Evolutionary conservation across 1,140 invertebrate species (phyloP), one percentile per base, ranked within the genome.

Genomic region (Oncopodura yosiiana): DNA sequence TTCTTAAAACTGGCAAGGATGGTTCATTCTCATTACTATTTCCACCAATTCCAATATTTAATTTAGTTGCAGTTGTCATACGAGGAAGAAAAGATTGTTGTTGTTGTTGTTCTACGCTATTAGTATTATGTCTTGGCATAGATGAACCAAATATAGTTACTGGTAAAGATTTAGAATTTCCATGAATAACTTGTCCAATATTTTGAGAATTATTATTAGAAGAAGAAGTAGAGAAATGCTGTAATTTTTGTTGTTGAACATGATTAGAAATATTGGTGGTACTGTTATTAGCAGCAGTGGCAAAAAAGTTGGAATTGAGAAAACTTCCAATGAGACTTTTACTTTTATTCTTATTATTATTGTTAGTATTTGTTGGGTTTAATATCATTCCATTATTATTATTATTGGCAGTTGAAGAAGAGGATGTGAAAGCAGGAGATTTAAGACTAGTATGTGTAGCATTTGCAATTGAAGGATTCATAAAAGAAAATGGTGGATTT

Each of bases 1-100:
- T n/a, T 54, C 57, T 52, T 30, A 49, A 36, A 16, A 36, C 29
- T 21, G 52, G 48, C 12, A 54, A 44, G 18, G 51, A 41, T 45
- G 37, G 21, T 18, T 52, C 43, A 26, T 48, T 53, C 23, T 50
- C 48, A 24, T 55, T 43, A 30, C 19, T 18, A 26, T 37, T 45
- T 39, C 51, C 9, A 18, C 14, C 43, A 32, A 27, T 30, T 9
- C 18, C 32, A n/a, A 19, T 18, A n/a, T n/a, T n/a, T n/a, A 3
- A 4, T 8, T 24, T 51, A 26, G 26, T 49, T 30, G 56, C 57
- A 4, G 49, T 21, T 2, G 54, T 49, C 58, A 63, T 60, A 23
- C 62, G 51, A 1, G 62, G 62, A 1, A 63, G 52, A 39, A 63
- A 63, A 2, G 56, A 56, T 30, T 63, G 57, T 24, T 38, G 32